Conservation (phyloP, 2,888 invertebrate species). For the Caenorhabditis angaria region DNA sequence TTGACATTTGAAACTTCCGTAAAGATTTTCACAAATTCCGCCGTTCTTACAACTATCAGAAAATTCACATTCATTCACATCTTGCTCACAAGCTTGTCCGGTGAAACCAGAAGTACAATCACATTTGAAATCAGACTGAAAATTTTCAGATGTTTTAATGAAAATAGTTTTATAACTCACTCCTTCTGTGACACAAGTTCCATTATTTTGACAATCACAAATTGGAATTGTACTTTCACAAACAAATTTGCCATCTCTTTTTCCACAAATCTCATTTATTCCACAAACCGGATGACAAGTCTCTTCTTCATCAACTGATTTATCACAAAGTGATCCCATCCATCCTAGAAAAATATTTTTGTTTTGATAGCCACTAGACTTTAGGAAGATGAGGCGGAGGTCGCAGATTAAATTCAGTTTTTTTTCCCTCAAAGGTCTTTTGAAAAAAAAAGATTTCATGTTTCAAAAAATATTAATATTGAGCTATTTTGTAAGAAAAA, state of each 20-base stretch:
- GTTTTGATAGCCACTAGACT: too few relatives aligned
- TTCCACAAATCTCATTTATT: slow-evolving; percentile 24
- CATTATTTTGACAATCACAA: slow-evolving; percentile 57
- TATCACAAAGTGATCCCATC: slow-evolving; percentile 50
- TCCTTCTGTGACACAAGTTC: slow-evolving; percentile 58
- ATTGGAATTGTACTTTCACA: neutral
- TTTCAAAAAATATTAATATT: too few relatives aligned
- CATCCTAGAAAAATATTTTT: slow-evolving; percentile 31
- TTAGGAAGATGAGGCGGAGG: too few relatives aligned
- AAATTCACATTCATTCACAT: slow-evolving; percentile 87
- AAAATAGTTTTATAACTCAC: slow-evolving; percentile 25
- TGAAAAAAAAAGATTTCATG: too few relatives aligned
- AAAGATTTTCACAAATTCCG: slow-evolving; percentile 93
- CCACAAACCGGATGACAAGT: slow-evolving; percentile 39
- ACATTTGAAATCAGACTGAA: slow-evolving; percentile 81
- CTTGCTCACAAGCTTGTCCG: slow-evolving; percentile 82
- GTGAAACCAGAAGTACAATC: slow-evolving; percentile 88
- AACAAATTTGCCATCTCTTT: neutral
- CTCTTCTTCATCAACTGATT: slow-evolving; percentile 28
- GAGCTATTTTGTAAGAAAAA: too few relatives aligned
- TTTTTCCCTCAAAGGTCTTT: too few relatives aligned
- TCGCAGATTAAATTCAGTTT: too few relatives aligned
- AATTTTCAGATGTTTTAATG: slow-evolving; percentile 6
- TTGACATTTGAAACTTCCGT: slow-evolving; percentile 79
- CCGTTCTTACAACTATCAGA: slow-evolving; percentile 87